Evolutionary conservation across 2,797 vertebrate genomes (phyloP).

Genomic region (Clarias fuscus): DNA sequence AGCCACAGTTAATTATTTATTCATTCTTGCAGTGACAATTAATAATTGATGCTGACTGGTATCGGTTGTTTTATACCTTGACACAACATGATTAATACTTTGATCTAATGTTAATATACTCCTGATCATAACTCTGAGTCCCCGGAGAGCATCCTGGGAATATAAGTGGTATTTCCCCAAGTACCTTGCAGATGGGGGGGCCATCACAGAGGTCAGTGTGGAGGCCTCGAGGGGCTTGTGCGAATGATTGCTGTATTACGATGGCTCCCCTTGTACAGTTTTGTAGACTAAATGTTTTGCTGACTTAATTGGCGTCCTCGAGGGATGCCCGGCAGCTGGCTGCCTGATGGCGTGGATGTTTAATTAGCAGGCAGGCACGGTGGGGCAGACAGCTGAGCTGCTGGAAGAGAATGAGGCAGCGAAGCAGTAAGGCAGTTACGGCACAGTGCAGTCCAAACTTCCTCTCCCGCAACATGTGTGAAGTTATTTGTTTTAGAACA

Average conservation of each 20-base stretch:
- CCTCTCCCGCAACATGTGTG: not conserved
- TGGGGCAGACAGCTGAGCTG: conserved; percentile 70
- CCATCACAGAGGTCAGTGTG: conserved; percentile 63
- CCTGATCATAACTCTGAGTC: conserved; percentile 71
- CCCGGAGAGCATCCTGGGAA: conserved; percentile 61
- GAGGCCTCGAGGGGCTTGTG: conserved; percentile 70
- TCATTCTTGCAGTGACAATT: conserved; percentile 15
- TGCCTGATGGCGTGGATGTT: conserved; percentile 77
- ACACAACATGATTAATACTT: conserved; percentile 76
- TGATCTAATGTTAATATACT: conserved; percentile 78
- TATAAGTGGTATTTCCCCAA: conserved; percentile 67
- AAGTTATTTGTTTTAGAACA: conserved; percentile 46
- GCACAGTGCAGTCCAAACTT: conserved; percentile 35
- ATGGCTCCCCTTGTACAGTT: conserved; percentile 79
- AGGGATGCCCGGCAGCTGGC: conserved; percentile 80
- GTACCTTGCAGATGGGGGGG: conserved; percentile 72
- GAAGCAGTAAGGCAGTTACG: conserved; percentile 55
- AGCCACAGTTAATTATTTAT: conserved; percentile 40
- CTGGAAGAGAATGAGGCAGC: conserved; percentile 66
- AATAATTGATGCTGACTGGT: conserved; percentile 46
- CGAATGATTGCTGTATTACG: conserved; percentile 68
- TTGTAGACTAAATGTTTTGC: conserved; percentile 87
- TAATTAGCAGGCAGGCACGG: conserved; percentile 75
- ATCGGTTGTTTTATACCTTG: conserved; percentile 59
- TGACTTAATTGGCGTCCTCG: conserved; percentile 84